Conservation (phyloP, 30 jellyfish, hydroid and myxozoan genomes). For the Sanderia malayensis region DNA sequence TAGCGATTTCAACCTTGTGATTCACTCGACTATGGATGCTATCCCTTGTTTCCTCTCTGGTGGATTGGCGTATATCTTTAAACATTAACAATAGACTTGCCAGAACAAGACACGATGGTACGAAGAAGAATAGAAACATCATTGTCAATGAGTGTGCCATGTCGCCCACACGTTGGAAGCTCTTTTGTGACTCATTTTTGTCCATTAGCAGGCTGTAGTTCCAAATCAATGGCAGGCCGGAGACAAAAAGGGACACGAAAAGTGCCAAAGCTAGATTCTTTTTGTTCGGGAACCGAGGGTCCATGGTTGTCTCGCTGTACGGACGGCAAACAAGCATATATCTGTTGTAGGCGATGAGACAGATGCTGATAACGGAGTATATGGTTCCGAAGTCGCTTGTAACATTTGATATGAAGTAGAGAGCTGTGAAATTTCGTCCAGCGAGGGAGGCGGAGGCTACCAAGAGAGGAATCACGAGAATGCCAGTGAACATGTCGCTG, state of each 20-base stretch:
- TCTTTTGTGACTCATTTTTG: neutral
- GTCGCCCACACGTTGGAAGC: slow-evolving; percentile 15
- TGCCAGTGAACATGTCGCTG: slow-evolving; percentile 40
- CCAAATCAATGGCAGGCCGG: slow-evolving; percentile 50
- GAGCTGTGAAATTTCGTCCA: slow-evolving; percentile 1
- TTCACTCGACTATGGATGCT: neutral
- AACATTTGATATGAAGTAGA: slow-evolving; percentile 33
- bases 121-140: slow-evolving; percentile 12
- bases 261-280: slow-evolving; percentile 3
- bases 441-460: slow-evolving; percentile 35
- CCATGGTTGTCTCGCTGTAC: neutral
- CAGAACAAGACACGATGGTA: slow-evolving; percentile 36
- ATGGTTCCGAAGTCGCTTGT: slow-evolving; percentile 45
- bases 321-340: slow-evolving; percentile 47
- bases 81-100: slow-evolving; percentile 18
- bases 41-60: neutral
- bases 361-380: slow-evolving; percentile 19
- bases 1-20: slow-evolving; percentile 8
- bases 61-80: neutral
- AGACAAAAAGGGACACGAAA: neutral
- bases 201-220: slow-evolving; percentile 18
- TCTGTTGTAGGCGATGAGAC: slow-evolving; percentile 19
- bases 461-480: slow-evolving; percentile 26
- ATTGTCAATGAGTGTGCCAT: slow-evolving; percentile 8
- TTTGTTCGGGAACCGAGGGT: neutral